A percentile compares a stretch with the other conserved stretches of the same genome.
Evolutionary conservation across 1,140 invertebrate genomes (phyloP).

Genomic region (Pseudomyrmex sp.): DNA sequence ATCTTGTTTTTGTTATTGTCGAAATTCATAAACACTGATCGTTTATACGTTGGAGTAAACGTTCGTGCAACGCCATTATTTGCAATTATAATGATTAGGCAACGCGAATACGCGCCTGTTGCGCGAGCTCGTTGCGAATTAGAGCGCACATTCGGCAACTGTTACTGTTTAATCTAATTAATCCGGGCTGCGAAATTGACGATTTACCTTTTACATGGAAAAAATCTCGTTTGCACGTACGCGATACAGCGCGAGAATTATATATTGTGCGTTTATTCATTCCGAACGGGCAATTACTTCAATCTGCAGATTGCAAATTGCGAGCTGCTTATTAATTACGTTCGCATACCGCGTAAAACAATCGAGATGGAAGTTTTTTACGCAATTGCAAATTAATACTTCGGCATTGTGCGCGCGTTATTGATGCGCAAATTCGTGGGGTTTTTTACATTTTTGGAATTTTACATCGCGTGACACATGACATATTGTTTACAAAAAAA

Average conservation of each 20-base stretch:
- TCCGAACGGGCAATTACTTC: background rate
- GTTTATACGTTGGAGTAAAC: too few species aligned
- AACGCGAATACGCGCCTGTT: background rate
- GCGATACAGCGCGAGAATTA: background rate
- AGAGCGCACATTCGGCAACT: background rate
- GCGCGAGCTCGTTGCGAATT: background rate
- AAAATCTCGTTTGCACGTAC: background rate
- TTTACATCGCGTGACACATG: too few species aligned
- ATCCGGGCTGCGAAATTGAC: background rate
- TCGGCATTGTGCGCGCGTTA: too few species aligned
- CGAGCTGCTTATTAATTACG: too few species aligned
- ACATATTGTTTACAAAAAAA: too few species aligned
- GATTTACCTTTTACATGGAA: background rate
- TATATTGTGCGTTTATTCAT: background rate
- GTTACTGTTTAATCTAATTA: background rate
- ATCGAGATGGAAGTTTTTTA: too few species aligned
- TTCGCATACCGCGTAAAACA: too few species aligned
- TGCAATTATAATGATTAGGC: slow-evolving; percentile 11
- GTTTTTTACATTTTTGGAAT: too few species aligned
- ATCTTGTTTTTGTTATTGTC: background rate
- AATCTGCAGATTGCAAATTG: too few species aligned
- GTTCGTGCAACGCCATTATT: background rate
- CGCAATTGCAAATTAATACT: too few species aligned
- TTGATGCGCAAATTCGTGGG: too few species aligned
- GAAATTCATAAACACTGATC: slow-evolving; percentile 16